Evolutionary conservation across 1,140 invertebrate species (phyloP), one percentile per base, ranked within the genome.

Genomic region (Tetramorium simillimum): DNA sequence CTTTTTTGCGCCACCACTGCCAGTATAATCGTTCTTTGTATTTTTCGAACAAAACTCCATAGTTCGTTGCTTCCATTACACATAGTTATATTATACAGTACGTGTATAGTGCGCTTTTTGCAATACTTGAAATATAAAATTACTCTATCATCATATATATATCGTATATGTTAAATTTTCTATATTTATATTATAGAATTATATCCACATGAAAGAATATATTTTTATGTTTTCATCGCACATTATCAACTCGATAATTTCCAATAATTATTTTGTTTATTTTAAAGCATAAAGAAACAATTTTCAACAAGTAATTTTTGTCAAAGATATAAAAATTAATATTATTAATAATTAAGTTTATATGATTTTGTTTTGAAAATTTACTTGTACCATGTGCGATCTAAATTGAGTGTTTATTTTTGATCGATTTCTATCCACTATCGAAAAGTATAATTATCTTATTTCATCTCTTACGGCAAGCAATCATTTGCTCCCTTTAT

Each of bases 11-110:
- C 21, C 10, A 49, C 51, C 49, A 86, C 51, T 86, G 58, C 75
- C 40, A 49, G 75, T 58, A 69, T 69, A 62, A 85, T 88, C 87
- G 75, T 86, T 86, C 73, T 77, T 86, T 86, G 82, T 65, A 75
- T 88, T 86, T 86, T 86, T 78, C 84, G 60, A 62, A 76, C 70
- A 73, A 70, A 85, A 88, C 69, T 58, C 43, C 63, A 86, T 85
- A 76, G 69, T 86, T 86, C 65, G 86, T 67, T 86, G 82, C 62
- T 76, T 88, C 85, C 77, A 58, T 81, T 63, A 85, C 69, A 73
- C 80, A 75, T 82, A 82, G 80, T 84, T 84, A 60, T 75, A 73
- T 73, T 84, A 84, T 84, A 75, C 14, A 60, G 53, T 84, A 73
- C 37, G 18, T 73, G 56, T 14, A 73, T 73, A 72, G 37, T 46